Base-by-base conservation (phyloP, 2,888 invertebrate genomes). In the Meloe dianella region DNA sequence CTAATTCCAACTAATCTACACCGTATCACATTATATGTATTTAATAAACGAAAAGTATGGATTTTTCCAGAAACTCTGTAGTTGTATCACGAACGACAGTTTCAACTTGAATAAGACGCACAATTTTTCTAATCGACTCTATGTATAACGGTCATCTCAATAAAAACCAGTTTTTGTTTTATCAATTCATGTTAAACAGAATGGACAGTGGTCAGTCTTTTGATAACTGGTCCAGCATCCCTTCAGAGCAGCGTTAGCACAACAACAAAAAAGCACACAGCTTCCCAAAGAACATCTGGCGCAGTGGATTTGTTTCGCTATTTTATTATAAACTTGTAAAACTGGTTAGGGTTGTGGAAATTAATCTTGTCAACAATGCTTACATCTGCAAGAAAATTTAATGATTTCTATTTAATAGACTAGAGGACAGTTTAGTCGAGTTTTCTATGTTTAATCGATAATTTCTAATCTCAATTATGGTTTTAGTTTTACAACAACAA, bases 191-290 rank as follows among this genome's bases (percentile, higher is more conserved):
- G 12, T 22, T 20, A 10, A 57, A 35, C 8, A 65, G 59, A 71
- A 73, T 80, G 81, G 81, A 81, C 80, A 79, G 76, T 80, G 82
- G 81, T 80, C 82, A 82, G 77, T 75, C 71, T 71, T 68, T 71
- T 74, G 66, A 69, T 73, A 75, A 81, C 81, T 80, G 81, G 81
- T 80, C 81, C 81, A 81, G 78, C 74, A 71, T 70, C 70, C 58
- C 70, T 65, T 67, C 64, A 72, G 71, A 77, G n/a, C n/a, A 73
- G 7, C 41, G 32, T 32, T 32, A 7, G 1, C 10, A n/a, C 12
- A 35, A 12, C 35, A 14, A 35, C 35, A 35, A 35, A 67, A 73
- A 68, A 71, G 70, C 70, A 64, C 65, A 70, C 81, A 80, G 81
- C 79, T 77, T 81, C 81, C 80, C 63, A 65, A 64, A 70, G 77